Conservation (phyloP, 2,797 vertebrate genomes). For the Sebastes umbrosus region DNA sequence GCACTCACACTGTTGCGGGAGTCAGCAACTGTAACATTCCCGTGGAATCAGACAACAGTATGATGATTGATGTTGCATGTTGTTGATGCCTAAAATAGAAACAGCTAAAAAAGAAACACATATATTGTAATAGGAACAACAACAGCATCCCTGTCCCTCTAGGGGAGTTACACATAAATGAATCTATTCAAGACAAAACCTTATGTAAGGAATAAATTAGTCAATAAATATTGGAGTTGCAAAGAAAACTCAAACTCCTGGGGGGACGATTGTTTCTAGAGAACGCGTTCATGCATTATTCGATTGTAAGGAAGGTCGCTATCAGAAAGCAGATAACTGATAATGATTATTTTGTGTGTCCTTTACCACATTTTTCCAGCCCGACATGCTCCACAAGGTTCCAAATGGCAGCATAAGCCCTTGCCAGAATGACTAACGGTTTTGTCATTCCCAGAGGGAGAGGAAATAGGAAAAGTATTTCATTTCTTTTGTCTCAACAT, state of each 20-base stretch:
- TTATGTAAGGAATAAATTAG: background rate
- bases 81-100: background rate
- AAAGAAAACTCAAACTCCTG: background rate
- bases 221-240: background rate
- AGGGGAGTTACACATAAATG: background rate
- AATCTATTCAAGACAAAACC: background rate
- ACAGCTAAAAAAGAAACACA: background rate
- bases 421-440: conserved; percentile 33
- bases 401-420: conserved; percentile 15
- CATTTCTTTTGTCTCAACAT: conserved; percentile 60
- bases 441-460: conserved; percentile 25
- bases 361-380: background rate
- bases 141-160: background rate
- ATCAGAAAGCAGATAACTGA: background rate
- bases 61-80: conserved; percentile 9
- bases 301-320: background rate
- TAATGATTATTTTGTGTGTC: conserved; percentile 1
- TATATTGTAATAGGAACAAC: background rate
- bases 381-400: background rate
- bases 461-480: conserved; percentile 45
- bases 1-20: background rate
- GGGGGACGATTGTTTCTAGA: background rate
- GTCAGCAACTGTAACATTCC: background rate
- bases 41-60: background rate
- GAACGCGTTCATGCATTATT: background rate